Conservation (phyloP, 1,140 invertebrate species). For the roundworm (Caenorhabditis elegans) region DNA sequence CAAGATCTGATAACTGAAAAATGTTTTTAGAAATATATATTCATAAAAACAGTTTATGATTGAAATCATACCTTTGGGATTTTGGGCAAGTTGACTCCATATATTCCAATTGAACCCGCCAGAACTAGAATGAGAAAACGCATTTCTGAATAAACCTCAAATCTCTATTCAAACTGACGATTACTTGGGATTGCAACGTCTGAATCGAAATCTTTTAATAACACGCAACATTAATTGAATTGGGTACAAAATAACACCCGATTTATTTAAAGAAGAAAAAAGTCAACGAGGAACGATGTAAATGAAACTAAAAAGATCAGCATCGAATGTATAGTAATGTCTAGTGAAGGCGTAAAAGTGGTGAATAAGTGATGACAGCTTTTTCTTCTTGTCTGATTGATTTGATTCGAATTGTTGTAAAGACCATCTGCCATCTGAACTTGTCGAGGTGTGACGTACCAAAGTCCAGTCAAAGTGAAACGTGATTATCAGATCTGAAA, state of each 20-base stretch:
- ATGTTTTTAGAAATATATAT: too few species aligned
- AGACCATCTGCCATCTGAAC: neutral
- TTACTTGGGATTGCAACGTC: too few species aligned
- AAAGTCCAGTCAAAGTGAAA: neutral
- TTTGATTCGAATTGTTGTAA: constrained; percentile 14
- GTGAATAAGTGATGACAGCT: neutral
- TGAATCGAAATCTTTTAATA: too few species aligned
- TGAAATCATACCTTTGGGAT: neutral
- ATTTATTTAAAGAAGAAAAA: neutral
- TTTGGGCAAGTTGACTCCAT: neutral
- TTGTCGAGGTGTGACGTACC: neutral
- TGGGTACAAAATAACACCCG: too few species aligned
- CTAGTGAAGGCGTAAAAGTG: neutral
- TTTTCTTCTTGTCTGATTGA: neutral
- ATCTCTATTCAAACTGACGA: too few species aligned
- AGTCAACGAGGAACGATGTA: neutral
- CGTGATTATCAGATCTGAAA: neutral
- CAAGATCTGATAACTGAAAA: neutral
- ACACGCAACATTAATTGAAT: too few species aligned
- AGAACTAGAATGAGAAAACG: too few species aligned
- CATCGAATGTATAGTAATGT: neutral
- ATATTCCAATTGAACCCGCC: neutral
- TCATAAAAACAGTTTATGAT: neutral
- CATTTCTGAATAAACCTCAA: too few species aligned
- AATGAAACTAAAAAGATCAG: constrained; percentile 20